Percentiles rank a stretch among this genome's conserved stretches.
Evolutionary conservation across 1,140 invertebrate genomes (phyloP).

Genomic region (Camponotus floridanus): DNA sequence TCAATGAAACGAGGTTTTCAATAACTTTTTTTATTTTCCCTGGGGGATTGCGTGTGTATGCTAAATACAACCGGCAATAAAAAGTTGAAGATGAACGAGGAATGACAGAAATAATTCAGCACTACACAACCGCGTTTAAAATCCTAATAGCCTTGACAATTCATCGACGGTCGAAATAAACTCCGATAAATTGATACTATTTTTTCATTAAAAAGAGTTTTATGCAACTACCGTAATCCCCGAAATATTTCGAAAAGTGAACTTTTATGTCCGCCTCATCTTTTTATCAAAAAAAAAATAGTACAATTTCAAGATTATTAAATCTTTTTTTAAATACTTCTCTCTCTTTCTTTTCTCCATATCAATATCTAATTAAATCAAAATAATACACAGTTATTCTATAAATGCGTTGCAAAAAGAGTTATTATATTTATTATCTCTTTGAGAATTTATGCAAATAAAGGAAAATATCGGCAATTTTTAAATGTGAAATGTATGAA

Average conservation of each 20-base stretch:
- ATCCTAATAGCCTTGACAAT: not conserved
- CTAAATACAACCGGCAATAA: slow-evolving; percentile 32
- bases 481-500: not conserved
- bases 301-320: not conserved
- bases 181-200: not conserved
- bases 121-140: slow-evolving; percentile 31
- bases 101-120: slow-evolving; percentile 53
- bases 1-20: slow-evolving; percentile 50
- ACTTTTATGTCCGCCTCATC: not conserved
- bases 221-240: not conserved
- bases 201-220: not conserved
- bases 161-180: slow-evolving; percentile 7
- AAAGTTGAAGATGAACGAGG: slow-evolving; percentile 28
- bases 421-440: not conserved
- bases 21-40: slow-evolving; percentile 55
- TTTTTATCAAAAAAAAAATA: not conserved
- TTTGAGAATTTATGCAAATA: not conserved
- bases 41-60: slow-evolving; percentile 14
- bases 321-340: not conserved
- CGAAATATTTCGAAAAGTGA: not conserved
- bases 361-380: not conserved
- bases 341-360: not conserved
- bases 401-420: not conserved
- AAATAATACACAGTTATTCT: not conserved
- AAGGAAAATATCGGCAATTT: not conserved